These are phyloP conservation scores for Polymixis flavicincta DNA, from an alignment of 2,888 invertebrate species.

Conservation along the genomic window DNA sequence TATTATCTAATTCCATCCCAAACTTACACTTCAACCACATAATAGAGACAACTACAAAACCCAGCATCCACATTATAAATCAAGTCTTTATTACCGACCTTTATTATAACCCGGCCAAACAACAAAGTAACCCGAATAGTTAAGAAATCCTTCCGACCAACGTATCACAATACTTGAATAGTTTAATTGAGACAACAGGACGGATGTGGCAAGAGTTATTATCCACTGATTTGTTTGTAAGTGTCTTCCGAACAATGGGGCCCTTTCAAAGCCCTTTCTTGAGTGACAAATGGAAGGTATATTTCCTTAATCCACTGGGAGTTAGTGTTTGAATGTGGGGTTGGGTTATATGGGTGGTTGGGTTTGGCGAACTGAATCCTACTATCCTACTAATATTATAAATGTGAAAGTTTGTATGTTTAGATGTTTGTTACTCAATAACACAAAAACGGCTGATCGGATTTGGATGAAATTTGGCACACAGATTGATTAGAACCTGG, in stretches of 20 bases:
- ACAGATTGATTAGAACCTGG: too few species aligned
- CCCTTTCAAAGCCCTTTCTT: constrained; percentile 82
- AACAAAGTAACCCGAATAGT: constrained; percentile 48
- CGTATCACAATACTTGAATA: constrained; percentile 64
- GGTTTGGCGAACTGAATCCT: constrained; percentile 41
- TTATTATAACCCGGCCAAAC: constrained; percentile 40
- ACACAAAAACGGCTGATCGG: too few species aligned
- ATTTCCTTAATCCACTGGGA: constrained; percentile 83
- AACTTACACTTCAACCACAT: constrained; percentile 22
- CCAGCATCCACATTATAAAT: constrained; percentile 38
- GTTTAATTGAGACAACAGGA: constrained; percentile 62
- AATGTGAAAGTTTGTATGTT: too few species aligned
- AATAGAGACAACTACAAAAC: constrained; percentile 27
- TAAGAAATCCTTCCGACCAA: constrained; percentile 61
- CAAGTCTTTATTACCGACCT: constrained; percentile 48
- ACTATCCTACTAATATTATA: too few species aligned
- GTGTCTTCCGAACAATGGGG: constrained; percentile 82
- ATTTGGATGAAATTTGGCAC: too few species aligned
- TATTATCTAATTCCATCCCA: neutral
- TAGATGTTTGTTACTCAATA: too few species aligned
- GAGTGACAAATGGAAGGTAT: constrained; percentile 86
- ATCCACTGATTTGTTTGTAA: constrained; percentile 73
- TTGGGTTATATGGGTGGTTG: constrained; percentile 31
- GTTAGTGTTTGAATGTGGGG: constrained; percentile 67
- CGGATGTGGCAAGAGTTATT: constrained; percentile 60